Base-by-base conservation (phyloP, 2,113 vertebrate species). In the Gambusia affinis region DNA sequence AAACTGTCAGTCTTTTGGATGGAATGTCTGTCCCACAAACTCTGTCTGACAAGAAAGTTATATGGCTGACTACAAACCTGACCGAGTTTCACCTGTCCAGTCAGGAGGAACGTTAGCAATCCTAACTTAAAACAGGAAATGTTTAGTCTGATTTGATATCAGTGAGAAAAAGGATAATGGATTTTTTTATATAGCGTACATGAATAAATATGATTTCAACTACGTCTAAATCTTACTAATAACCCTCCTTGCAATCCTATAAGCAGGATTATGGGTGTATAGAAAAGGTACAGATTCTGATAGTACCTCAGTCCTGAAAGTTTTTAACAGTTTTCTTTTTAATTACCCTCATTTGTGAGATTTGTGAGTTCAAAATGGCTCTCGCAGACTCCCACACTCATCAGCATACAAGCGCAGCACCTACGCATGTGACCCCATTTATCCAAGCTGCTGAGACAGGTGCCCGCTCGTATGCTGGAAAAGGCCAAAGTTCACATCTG, bases 401-500 rank as follows among this genome's bases (percentile, higher is more conserved):
- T 39, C 51, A 37, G 27, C 39, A 72, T 29, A 63, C 70, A 73
- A 87, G 83, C 84, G 75, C 87, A 87, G 83, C 85, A 75, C 87
- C 27, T 75, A 71, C 64, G 71, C 67, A 60, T 76, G 42, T 80
- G 83, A 89, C 73, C 87, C 87, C 88, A 78, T 83, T 83, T 67
- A 74, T 62, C 29, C 31, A 14, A 67, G 71, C 82, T 91, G 86
- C 91, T 85, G 89, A 91, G 86, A 88, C 88, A 91, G 89, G 87
- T 90, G 89, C 83, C 83, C 67, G 74, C 72, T 75, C 42, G 12
- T 83, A 79, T 82, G 82, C 64, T 30, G 37, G 7, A n/a, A 33
- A 81, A 83, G 88, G 91, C 88, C 66, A 92, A 80, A 86, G 92
- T 75, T 92, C 82, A 88, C 91, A 89, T 85, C 90, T 92, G 89